These are phyloP conservation scores for Albula glossodonta DNA, from an alignment of 2,113 vertebrate species.

Conservation along the genomic window DNA sequence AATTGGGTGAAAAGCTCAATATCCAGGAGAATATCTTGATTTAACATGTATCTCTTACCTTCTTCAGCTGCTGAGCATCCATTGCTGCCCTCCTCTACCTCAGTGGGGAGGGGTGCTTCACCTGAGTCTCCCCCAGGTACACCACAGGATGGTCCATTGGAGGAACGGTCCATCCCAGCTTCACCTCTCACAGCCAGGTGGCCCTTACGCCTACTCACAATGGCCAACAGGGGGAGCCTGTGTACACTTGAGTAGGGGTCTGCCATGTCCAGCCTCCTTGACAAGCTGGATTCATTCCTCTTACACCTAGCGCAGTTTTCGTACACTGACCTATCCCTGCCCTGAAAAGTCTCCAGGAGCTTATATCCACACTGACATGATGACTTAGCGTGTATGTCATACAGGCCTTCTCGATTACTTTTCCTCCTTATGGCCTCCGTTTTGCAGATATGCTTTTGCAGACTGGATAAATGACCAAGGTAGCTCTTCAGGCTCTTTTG, in stretches of 20 bases:
- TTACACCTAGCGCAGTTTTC: constrained; percentile 67
- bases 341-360: constrained; percentile 21
- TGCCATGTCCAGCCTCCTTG: constrained; percentile 25
- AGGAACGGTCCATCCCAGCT: neutral
- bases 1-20: neutral
- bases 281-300: constrained; percentile 42
- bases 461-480: constrained; percentile 42
- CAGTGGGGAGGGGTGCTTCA: neutral
- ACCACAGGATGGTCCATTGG: neutral
- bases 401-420: constrained; percentile 40
- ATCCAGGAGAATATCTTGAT: no score
- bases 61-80: constrained; percentile 25
- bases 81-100: constrained; percentile 38
- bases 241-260: neutral
- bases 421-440: constrained; percentile 26
- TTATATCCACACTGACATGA: constrained; percentile 25
- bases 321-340: constrained; percentile 49
- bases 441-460: constrained; percentile 47
- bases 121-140: neutral
- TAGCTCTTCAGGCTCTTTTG: constrained; percentile 1
- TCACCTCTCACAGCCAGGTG: neutral
- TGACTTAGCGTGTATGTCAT: constrained; percentile 58
- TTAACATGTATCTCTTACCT: constrained; percentile 58
- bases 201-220: neutral
- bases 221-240: neutral